phyloP scores from a whole-genome alignment of 2,113 vertebrate genomes.

The Ibidorhyncha struthersii region DNA sequence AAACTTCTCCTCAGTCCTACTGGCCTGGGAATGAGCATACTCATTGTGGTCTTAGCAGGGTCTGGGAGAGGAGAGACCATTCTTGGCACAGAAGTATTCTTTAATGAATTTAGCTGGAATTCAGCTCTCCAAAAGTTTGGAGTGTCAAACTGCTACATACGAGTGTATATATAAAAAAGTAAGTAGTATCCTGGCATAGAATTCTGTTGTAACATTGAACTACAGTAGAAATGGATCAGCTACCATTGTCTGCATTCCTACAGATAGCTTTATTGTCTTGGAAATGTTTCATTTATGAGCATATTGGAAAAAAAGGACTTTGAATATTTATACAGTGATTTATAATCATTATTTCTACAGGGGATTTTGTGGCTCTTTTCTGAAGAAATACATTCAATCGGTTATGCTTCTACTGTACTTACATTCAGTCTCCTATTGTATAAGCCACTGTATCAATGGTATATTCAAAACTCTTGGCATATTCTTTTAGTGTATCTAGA shows the following conservation, averaged over 20 bases:
- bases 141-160: neutral
- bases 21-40: neutral
- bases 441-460: neutral
- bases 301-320: neutral
- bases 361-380: constrained; percentile 11
- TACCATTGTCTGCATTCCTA: neutral
- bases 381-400: neutral
- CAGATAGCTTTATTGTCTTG: neutral
- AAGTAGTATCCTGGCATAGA: neutral
- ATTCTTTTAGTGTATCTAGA: neutral
- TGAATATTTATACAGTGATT: constrained; percentile 10
- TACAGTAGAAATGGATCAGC: neutral
- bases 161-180: neutral
- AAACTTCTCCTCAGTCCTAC: neutral
- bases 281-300: neutral
- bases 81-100: neutral
- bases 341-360: neutral
- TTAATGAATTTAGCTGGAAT: neutral
- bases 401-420: neutral
- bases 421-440: neutral
- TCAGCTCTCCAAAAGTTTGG: neutral
- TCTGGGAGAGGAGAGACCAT: neutral
- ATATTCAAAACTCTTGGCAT: neutral
- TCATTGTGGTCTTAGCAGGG: neutral
- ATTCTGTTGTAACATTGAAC: neutral